Percentiles rank a stretch among this genome's conserved stretches.
phyloP scores from a whole-genome alignment of 2,888 invertebrate genomes.

The Tenodera sinensis region DNA sequence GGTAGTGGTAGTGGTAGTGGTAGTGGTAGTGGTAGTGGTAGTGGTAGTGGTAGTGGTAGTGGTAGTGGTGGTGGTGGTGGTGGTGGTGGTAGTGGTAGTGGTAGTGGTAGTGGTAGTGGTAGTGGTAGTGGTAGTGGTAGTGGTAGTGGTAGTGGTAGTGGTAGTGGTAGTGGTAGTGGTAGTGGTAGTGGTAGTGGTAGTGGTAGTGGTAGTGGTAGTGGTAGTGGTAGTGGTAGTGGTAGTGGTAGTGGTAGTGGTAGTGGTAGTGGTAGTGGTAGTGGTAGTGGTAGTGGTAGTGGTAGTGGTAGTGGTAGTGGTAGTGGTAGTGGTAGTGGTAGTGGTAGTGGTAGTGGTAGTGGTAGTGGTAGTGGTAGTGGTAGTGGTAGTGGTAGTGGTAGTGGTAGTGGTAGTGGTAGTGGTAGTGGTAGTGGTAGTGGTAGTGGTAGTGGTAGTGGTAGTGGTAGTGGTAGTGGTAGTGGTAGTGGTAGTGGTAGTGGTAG shows the following conservation, averaged over 20 bases:
- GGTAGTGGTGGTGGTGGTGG: not conserved
- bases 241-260: not conserved
- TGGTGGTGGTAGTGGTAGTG: not conserved
- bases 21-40: not conserved
- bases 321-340: not conserved
- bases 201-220: not conserved
- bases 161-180: not conserved
- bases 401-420: not conserved
- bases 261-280: constrained; percentile 15
- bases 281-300: constrained; percentile 24
- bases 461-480: not conserved
- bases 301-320: not conserved
- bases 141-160: not conserved
- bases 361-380: not conserved
- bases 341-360: not conserved
- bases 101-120: not conserved
- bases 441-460: not conserved
- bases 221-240: not conserved
- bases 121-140: not conserved
- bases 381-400: not conserved
- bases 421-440: not conserved
- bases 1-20: not conserved
- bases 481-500: not conserved
- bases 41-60: not conserved
- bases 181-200: not conserved